These are phyloP conservation scores for Uropsilus gracilis DNA, from an alignment of 2,113 vertebrate genomes.

Conservation along the genomic window DNA sequence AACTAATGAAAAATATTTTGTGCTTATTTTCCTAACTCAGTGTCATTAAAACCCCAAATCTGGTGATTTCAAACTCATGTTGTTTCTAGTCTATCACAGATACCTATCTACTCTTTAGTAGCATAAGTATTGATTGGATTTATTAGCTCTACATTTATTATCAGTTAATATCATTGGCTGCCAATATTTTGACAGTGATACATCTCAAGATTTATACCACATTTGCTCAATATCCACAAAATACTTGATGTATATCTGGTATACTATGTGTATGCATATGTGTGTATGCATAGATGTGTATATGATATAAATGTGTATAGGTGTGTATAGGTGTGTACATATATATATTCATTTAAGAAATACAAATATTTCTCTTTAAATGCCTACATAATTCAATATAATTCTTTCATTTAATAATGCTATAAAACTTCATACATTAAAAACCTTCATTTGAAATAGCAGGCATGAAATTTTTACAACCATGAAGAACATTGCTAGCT, in stretches of 20 bases:
- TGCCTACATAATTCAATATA: background rate
- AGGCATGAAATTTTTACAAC: background rate
- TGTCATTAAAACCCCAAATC: background rate
- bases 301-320: background rate
- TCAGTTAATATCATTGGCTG: background rate
- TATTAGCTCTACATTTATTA: background rate
- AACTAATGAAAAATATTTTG: background rate
- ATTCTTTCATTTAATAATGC: background rate
- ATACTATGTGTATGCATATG: background rate
- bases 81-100: background rate
- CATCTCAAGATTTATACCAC: background rate
- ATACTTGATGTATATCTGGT: background rate
- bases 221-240: background rate
- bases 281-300: background rate
- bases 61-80: background rate
- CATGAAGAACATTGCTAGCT: background rate
- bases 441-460: background rate
- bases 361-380: background rate
- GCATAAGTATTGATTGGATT: background rate
- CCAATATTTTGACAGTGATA: background rate
- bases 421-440: background rate
- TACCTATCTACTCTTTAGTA: background rate
- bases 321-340: too few species aligned
- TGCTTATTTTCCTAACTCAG: background rate
- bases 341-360: background rate